These are phyloP conservation scores for Hypercompe scribonia DNA, from an alignment of 2,888 invertebrate genomes.

Conservation along the genomic window DNA sequence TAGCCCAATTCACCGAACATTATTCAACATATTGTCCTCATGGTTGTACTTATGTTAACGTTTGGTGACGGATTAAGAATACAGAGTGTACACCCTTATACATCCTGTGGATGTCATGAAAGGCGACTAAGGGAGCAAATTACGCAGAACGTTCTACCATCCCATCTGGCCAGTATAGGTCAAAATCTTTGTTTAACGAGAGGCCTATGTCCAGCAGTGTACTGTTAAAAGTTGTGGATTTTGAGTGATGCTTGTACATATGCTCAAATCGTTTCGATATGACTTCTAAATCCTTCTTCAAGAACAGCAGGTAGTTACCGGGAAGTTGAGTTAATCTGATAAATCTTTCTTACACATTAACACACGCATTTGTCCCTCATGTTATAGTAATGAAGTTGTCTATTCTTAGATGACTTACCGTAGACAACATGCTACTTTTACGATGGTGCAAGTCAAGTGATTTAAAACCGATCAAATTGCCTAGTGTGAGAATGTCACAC, in stretches of 20 bases:
- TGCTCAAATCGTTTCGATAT: not conserved
- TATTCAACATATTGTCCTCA: not conserved
- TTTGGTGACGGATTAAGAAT: no score
- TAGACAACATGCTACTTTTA: not conserved
- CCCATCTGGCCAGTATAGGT: no score
- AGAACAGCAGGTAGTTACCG: not conserved
- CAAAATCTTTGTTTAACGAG: no score
- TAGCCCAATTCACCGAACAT: not conserved
- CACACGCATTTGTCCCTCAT: not conserved
- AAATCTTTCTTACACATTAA: not conserved
- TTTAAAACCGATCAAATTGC: not conserved
- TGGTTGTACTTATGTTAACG: no score
- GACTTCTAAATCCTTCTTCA: not conserved
- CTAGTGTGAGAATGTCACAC: not conserved
- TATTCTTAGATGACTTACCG: constrained; percentile 5
- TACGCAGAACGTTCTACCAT: no score
- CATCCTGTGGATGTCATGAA: no score
- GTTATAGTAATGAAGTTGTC: constrained; percentile 1
- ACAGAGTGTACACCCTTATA: no score
- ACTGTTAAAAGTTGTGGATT: no score
- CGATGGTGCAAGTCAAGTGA: constrained; percentile 3
- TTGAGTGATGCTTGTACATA: no score
- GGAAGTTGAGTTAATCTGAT: not conserved
- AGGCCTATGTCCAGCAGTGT: no score
- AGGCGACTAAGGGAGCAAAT: no score